phyloP scores from a whole-genome alignment of 2,113 vertebrate genomes.

The Danionella cerebrum region DNA sequence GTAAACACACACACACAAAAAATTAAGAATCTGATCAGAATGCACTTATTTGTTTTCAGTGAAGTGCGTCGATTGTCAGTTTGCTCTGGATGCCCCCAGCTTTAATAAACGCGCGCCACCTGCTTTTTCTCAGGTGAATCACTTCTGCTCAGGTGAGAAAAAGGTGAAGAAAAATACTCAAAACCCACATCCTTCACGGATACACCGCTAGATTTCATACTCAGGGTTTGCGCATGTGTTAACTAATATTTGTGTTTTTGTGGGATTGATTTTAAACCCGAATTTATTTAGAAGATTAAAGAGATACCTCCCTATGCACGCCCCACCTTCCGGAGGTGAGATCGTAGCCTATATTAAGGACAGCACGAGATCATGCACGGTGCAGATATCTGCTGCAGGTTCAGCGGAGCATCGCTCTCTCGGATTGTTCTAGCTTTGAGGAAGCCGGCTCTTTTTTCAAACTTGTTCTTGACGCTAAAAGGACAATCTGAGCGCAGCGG shows the following conservation, averaged over 20 bases:
- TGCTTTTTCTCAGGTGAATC: conserved; percentile 57
- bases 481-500: too few relatives aligned
- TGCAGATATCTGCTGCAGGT: conserved; percentile 27
- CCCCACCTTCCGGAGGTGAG: conserved; percentile 58
- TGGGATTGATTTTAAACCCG: not conserved
- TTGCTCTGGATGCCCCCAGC: too few relatives aligned
- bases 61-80: too few relatives aligned
- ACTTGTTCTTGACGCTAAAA: too few relatives aligned
- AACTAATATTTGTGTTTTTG: not conserved
- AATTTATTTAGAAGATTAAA: too few relatives aligned
- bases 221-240: not conserved
- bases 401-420: too few relatives aligned
- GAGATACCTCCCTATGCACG: too few relatives aligned
- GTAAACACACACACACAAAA: too few relatives aligned
- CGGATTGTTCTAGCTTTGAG: not conserved
- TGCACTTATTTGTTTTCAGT: too few relatives aligned
- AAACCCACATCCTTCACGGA: too few relatives aligned
- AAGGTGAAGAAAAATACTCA: not conserved
- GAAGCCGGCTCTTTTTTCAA: not conserved
- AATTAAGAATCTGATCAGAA: too few relatives aligned
- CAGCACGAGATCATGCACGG: too few relatives aligned
- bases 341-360: conserved; percentile 59
- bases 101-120: conserved; percentile 59
- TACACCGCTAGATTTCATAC: conserved; percentile 4
- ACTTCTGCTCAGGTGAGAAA: conserved; percentile 10